Conservation (phyloP, 1,140 invertebrate genomes). For the Ruditapes philippinarum region DNA sequence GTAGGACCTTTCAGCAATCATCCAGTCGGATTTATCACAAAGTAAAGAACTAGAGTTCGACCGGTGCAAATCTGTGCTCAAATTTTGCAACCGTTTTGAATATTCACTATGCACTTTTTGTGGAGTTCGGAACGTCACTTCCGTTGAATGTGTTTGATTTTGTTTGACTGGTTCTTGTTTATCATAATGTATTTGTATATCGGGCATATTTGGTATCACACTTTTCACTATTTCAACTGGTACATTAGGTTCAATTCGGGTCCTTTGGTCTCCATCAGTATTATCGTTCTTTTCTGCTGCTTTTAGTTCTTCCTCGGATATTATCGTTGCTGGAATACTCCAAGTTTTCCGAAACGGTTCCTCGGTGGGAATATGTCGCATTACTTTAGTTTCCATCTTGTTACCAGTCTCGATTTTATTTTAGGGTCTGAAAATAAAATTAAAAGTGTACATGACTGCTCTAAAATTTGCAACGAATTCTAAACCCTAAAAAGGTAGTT, state of each 20-base stretch:
- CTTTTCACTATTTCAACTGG: constrained; percentile 9
- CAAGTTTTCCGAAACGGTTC: constrained; percentile 53
- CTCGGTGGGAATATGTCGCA: constrained; percentile 9
- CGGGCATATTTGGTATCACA: constrained; percentile 20
- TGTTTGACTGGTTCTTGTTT: not conserved
- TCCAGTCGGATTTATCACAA: constrained; percentile 61
- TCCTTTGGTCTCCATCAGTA: constrained; percentile 35
- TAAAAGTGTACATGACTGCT: no score
- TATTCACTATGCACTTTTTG: constrained; percentile 54
- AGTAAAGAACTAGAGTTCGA: not conserved
- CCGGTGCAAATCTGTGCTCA: constrained; percentile 15
- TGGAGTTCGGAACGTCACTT: constrained; percentile 47
- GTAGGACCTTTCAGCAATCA: constrained; percentile 60
- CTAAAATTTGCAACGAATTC: no score
- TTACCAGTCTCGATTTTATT: no score
- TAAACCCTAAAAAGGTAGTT: no score
- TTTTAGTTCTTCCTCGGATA: constrained; percentile 57
- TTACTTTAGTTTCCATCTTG: constrained; percentile 34
- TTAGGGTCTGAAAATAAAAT: not conserved
- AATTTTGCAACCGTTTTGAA: not conserved
- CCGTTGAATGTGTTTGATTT: not conserved
- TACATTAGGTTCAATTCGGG: not conserved
- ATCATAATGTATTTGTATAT: constrained; percentile 55
- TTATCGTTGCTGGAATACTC: constrained; percentile 52
- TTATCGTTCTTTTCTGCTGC: constrained; percentile 37